phyloP scores from a whole-genome alignment of 2,888 invertebrate genomes.

The Thereva nobilitata region DNA sequence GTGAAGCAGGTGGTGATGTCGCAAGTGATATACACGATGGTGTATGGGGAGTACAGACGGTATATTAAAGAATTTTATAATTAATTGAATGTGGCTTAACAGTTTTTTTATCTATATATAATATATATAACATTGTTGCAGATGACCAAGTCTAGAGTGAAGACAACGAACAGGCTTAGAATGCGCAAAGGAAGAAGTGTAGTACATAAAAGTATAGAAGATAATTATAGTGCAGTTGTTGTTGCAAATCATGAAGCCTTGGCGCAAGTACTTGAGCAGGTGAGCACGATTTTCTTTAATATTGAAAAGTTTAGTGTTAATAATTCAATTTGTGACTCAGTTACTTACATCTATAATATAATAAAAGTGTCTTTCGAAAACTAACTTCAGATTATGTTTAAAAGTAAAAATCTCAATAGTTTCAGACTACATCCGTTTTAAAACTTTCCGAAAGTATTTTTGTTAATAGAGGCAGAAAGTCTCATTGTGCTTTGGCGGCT shows the following conservation, averaged over 20 bases:
- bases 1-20: conserved; percentile 61
- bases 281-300: conserved; percentile 52
- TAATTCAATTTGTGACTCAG: background rate
- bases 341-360: too few species aligned
- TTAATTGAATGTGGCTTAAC: background rate
- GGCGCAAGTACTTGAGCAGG: conserved; percentile 86
- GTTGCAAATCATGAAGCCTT: conserved; percentile 89
- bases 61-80: conserved; percentile 32
- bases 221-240: conserved; percentile 88
- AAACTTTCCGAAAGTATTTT: too few species aligned
- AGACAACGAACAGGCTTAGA: conserved; percentile 67
- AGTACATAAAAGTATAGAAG: conserved; percentile 83
- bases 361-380: too few species aligned
- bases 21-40: conserved; percentile 57
- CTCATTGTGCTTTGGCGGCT: too few species aligned
- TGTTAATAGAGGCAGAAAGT: too few species aligned
- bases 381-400: too few species aligned
- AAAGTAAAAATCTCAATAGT: too few species aligned
- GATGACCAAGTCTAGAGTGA: conserved; percentile 53
- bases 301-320: background rate
- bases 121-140: conserved; percentile 40
- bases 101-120: conserved; percentile 17
- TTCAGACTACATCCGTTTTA: too few species aligned
- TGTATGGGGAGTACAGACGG: conserved; percentile 57
- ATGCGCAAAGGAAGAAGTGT: conserved; percentile 80